Evolutionary conservation across 2,888 invertebrate species (phyloP).

Genomic region (Nomada flava): DNA sequence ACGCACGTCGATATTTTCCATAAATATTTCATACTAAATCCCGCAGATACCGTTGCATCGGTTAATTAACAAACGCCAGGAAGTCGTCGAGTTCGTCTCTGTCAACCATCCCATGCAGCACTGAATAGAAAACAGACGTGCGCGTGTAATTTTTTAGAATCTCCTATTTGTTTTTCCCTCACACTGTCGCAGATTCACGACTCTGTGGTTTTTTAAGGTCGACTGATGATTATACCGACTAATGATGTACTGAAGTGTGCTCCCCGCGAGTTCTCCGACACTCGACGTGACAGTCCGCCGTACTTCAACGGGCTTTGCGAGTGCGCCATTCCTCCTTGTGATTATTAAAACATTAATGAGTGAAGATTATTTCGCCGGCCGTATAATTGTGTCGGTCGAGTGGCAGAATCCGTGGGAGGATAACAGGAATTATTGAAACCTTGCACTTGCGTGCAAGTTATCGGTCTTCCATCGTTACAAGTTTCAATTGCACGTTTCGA

Average conservation of each 20-base stretch:
- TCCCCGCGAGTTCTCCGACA: slow-evolving; percentile 45
- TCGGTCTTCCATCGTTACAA: slow-evolving; percentile 4
- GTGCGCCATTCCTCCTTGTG: slow-evolving; percentile 53
- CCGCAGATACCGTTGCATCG: neutral
- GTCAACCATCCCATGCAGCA: neutral
- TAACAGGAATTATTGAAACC: slow-evolving; percentile 50
- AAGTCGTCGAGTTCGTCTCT: neutral
- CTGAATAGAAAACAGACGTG: slow-evolving; percentile 10
- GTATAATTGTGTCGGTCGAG: slow-evolving; percentile 62
- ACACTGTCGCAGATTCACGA: slow-evolving; percentile 28
- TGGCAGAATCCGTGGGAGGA: slow-evolving; percentile 35
- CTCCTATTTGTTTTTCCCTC: neutral
- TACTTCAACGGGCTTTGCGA: slow-evolving; percentile 49
- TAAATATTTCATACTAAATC: neutral
- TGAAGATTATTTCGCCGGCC: slow-evolving; percentile 56
- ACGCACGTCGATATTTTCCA: neutral
- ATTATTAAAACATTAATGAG: slow-evolving; percentile 73
- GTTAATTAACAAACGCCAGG: slow-evolving; percentile 13
- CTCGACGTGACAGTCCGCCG: slow-evolving; percentile 61
- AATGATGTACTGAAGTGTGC: slow-evolving; percentile 66
- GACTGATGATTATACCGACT: slow-evolving; percentile 68
- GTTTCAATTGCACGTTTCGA: slow-evolving; percentile 28
- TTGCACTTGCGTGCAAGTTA: slow-evolving; percentile 11
- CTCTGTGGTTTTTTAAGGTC: slow-evolving; percentile 56
- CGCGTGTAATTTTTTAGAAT: slow-evolving; percentile 40